Conservation (phyloP, 2,113 vertebrate species). For the Chaetorhynchus papuensis region DNA sequence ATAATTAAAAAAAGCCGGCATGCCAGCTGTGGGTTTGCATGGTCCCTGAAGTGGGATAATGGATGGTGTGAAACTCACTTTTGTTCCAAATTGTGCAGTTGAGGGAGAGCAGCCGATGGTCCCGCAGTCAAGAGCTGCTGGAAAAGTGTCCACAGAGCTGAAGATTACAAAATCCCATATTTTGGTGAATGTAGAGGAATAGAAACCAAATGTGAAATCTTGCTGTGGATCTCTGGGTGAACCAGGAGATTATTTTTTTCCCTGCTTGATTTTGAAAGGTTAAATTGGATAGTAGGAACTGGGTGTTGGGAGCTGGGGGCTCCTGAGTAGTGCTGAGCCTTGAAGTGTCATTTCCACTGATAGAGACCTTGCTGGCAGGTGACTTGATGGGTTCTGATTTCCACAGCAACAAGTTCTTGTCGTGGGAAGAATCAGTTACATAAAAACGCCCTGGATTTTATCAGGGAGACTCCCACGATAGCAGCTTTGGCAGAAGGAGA, state of each 20-base stretch:
- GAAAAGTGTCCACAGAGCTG: accelerated
- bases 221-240: not conserved
- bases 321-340: not conserved
- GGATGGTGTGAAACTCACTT: not conserved
- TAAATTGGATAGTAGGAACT: accelerated
- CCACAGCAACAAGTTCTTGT: not conserved
- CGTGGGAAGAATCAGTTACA: not conserved
- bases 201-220: not conserved
- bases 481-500: not conserved
- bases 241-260: not conserved
- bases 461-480: not conserved
- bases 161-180: not conserved
- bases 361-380: not conserved
- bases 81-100: not conserved
- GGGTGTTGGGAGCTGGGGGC: no score
- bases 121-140: accelerated
- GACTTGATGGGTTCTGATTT: not conserved
- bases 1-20: not conserved
- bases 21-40: not conserved
- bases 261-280: not conserved
- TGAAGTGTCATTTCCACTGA: not conserved
- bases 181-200: not conserved
- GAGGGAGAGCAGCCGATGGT: not conserved
- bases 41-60: not conserved
- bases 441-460: not conserved